phyloP scores from a whole-genome alignment of 2,797 vertebrate genomes.

The Falco peregrinus region DNA sequence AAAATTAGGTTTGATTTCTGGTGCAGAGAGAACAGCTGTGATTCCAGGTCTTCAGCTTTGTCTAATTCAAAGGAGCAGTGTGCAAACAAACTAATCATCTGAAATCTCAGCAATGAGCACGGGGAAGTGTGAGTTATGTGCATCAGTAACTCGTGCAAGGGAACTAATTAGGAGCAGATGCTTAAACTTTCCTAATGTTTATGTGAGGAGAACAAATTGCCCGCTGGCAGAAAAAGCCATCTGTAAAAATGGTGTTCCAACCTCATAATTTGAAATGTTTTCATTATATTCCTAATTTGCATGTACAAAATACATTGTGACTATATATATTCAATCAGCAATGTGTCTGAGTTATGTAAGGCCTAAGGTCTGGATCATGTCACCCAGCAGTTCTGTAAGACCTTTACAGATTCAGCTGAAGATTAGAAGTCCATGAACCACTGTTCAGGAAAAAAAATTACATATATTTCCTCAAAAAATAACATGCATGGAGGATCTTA shows the following conservation, averaged over 20 bases:
- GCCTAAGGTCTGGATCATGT: constrained; percentile 20
- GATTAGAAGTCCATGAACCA: background rate
- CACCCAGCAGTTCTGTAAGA: constrained; percentile 17
- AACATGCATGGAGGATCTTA: background rate
- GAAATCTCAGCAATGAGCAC: background rate
- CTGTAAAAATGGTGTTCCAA: constrained; percentile 36
- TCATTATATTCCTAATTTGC: constrained; percentile 54
- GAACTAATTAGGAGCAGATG: constrained; percentile 67
- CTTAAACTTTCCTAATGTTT: constrained; percentile 42
- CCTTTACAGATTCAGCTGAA: background rate
- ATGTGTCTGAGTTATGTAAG: background rate
- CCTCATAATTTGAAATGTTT: constrained; percentile 29
- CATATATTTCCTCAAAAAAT: background rate
- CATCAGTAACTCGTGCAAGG: constrained; percentile 32
- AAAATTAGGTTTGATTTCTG: constrained; percentile 46
- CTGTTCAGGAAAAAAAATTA: background rate
- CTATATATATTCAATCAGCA: background rate
- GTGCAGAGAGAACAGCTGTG: constrained; percentile 24
- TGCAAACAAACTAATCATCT: constrained; percentile 60
- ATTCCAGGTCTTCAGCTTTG: constrained; percentile 15
- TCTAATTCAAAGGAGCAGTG: constrained; percentile 20
- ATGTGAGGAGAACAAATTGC: constrained; percentile 58
- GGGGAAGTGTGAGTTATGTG: constrained; percentile 19
- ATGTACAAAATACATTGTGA: constrained; percentile 34
- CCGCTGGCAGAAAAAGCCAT: constrained; percentile 34